phyloP scores from a whole-genome alignment of 2,888 invertebrate genomes.

The Metallyticus violacea region DNA sequence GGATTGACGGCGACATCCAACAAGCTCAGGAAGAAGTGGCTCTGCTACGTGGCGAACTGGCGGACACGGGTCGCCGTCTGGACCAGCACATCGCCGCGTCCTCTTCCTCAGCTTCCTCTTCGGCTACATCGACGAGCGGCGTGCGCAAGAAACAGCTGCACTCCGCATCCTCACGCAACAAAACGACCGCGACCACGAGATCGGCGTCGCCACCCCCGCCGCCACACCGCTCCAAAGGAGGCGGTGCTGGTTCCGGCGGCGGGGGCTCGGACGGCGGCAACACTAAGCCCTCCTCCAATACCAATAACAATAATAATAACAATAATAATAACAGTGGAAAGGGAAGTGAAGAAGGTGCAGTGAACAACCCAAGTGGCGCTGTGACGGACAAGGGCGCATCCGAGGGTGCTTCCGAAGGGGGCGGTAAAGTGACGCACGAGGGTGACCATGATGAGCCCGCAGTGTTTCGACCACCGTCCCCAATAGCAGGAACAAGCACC shows the following conservation, averaged over 20 bases:
- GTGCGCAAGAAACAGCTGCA: conserved; percentile 4
- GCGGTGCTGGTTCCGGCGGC: conserved; percentile 31
- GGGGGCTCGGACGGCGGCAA: conserved; percentile 26
- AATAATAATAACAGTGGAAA: neutral
- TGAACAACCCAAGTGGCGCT: neutral
- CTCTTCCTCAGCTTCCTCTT: conserved; percentile 5
- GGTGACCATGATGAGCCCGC: conserved; percentile 14
- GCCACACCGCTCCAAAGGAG: neutral
- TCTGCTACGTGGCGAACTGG: conserved; percentile 53
- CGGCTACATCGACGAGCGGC: neutral
- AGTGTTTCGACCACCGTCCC: conserved; percentile 37
- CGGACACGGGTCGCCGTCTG: conserved; percentile 52
- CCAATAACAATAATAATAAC: neutral
- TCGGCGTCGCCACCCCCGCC: neutral
- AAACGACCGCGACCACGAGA: conserved; percentile 40
- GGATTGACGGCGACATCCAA: conserved; percentile 60
- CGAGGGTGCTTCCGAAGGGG: neutral
- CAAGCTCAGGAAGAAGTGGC: conserved; percentile 61
- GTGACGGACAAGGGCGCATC: neutral
- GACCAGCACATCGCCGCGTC: conserved; percentile 40
- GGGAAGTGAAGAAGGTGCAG: neutral
- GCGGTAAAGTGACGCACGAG: conserved; percentile 14
- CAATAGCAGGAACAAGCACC: conserved; percentile 38
- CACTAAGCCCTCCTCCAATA: conserved; percentile 33
- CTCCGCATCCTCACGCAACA: neutral